These are phyloP conservation scores for Melanocharis versteri DNA, from an alignment of 2,113 vertebrate genomes.

Conservation along the genomic window DNA sequence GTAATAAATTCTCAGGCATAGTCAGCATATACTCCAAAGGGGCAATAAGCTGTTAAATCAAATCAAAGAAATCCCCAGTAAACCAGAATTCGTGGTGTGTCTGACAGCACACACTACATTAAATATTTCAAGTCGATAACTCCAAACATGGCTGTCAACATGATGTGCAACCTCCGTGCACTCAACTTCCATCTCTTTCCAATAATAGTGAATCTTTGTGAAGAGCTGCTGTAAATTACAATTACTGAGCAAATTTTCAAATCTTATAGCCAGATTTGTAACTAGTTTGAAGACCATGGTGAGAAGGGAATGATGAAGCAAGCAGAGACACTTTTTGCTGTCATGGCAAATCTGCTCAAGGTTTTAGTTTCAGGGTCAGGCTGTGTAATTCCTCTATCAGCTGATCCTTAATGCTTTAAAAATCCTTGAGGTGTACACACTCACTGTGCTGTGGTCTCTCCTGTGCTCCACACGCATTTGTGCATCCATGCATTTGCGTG, in stretches of 20 bases:
- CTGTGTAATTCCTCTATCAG: neutral
- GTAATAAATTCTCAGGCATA: neutral
- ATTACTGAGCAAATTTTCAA: neutral
- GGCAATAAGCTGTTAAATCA: neutral
- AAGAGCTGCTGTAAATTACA: neutral
- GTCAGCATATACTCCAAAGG: neutral
- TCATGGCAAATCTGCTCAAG: neutral
- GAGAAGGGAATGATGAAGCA: neutral
- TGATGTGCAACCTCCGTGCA: neutral
- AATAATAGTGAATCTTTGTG: neutral
- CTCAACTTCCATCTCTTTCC: neutral
- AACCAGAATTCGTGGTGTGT: neutral
- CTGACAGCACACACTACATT: neutral
- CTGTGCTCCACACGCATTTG: rapidly evolving
- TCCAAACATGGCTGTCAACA: neutral
- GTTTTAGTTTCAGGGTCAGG: neutral
- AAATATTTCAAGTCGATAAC: neutral
- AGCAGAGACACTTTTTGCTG: neutral
- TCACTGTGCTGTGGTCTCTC: neutral
- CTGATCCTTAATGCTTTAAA: neutral
- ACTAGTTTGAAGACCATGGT: neutral
- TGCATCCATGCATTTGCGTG: rapidly evolving
- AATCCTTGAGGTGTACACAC: neutral
- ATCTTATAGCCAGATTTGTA: neutral
- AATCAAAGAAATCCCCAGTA: neutral